These are phyloP conservation scores for Chloroceryle inda DNA, from an alignment of 2,797 vertebrate species.

Conservation along the genomic window DNA sequence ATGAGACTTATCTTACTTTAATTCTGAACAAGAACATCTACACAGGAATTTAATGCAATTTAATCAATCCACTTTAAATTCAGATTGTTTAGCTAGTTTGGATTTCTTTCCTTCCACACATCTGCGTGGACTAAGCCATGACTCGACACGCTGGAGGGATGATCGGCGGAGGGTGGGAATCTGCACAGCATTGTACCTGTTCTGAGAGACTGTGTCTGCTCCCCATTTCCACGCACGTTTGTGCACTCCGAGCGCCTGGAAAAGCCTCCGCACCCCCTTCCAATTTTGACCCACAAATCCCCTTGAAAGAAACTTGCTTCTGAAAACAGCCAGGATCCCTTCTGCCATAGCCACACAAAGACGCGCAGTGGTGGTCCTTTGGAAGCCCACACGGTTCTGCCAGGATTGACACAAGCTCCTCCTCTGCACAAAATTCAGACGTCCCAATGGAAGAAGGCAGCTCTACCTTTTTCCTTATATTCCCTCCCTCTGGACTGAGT, in stretches of 20 bases:
- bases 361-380: neutral
- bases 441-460: accelerated
- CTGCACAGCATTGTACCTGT: neutral
- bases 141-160: neutral
- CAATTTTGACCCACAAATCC: neutral
- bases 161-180: neutral
- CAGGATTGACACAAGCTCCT: neutral
- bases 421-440: accelerated
- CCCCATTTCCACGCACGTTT: accelerated
- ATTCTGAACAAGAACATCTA: slow-evolving; percentile 42
- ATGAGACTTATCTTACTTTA: slow-evolving; percentile 30
- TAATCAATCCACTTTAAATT: slow-evolving; percentile 43
- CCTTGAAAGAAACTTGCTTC: neutral
- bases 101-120: neutral
- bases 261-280: accelerated
- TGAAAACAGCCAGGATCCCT: neutral
- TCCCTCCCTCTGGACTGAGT: neutral
- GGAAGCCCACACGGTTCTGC: neutral
- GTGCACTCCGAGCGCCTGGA: neutral
- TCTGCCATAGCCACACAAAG: neutral
- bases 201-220: neutral
- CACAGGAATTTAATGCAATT: slow-evolving; percentile 31
- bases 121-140: neutral
- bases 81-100: neutral
- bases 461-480: neutral